Percentiles rank a stretch among this genome's conserved stretches.
phyloP scores from a whole-genome alignment of 1,140 invertebrate species.

The Diachasmimorpha longicaudata region DNA sequence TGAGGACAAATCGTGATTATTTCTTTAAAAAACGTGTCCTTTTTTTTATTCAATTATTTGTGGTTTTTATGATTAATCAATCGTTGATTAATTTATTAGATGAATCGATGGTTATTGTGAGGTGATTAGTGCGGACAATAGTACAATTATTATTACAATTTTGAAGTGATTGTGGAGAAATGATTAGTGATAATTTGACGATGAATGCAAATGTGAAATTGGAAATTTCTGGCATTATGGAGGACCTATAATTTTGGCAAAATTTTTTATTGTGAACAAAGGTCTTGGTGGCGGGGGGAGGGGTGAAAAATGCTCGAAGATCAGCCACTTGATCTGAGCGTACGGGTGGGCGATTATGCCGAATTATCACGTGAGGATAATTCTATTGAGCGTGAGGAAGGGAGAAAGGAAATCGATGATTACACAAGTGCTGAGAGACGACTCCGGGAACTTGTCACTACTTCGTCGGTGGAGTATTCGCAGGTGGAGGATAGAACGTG shows the following conservation, averaged over 20 bases:
- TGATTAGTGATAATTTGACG: background rate
- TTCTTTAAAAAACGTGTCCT: too few species aligned
- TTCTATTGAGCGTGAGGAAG: background rate
- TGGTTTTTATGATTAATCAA: too few species aligned
- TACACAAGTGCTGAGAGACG: constrained; percentile 33
- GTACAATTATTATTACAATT: background rate
- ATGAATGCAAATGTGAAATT: background rate
- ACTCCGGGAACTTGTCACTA: constrained; percentile 25
- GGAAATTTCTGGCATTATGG: background rate
- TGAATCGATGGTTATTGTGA: background rate
- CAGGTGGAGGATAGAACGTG: constrained; percentile 66
- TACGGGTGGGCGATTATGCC: constrained; percentile 54
- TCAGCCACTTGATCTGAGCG: constrained; percentile 58
- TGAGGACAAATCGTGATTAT: too few species aligned
- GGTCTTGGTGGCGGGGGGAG: background rate
- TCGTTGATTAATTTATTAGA: too few species aligned
- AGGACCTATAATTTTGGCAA: background rate
- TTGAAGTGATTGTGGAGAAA: constrained; percentile 1
- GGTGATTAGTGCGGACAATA: background rate
- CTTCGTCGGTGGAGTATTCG: constrained; percentile 43
- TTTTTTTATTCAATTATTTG: too few species aligned
- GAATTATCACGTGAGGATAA: constrained; percentile 42
- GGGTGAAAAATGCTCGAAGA: constrained; percentile 54
- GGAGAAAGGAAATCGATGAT: constrained; percentile 41
- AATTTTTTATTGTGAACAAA: background rate